A percentile compares a stretch with the other conserved stretches of the same genome.
phyloP scores from a whole-genome alignment of 2,797 vertebrate species.

The Squalus acanthias region DNA sequence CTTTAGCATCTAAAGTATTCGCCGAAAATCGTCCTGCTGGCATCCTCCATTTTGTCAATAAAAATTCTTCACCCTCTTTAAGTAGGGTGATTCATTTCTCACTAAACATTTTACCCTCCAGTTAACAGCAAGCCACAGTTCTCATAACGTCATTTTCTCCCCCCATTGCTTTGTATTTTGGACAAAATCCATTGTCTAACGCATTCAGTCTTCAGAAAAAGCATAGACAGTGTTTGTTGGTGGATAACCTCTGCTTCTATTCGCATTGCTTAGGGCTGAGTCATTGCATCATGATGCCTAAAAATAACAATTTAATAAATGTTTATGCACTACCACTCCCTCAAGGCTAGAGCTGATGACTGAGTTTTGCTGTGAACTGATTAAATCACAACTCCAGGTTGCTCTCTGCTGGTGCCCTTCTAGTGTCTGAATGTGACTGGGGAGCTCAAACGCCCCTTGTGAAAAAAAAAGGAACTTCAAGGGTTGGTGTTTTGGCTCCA shows the following conservation, averaged over 20 bases:
- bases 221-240: constrained; percentile 44
- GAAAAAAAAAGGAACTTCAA: background rate
- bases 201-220: constrained; percentile 47
- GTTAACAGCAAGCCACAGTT: background rate
- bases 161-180: background rate
- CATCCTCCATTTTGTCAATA: background rate
- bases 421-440: background rate
- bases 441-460: background rate
- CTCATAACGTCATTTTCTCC: background rate
- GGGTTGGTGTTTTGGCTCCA: constrained; percentile 28
- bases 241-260: constrained; percentile 51
- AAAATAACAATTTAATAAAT: constrained; percentile 61
- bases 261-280: constrained; percentile 52
- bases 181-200: constrained; percentile 47
- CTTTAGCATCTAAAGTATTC: too few species aligned
- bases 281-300: constrained; percentile 52
- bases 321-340: constrained; percentile 59
- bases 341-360: constrained; percentile 54
- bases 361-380: constrained; percentile 57
- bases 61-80: background rate
- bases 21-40: too few species aligned
- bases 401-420: constrained; percentile 42
- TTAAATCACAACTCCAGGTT: constrained; percentile 54
- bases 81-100: background rate
- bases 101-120: too few species aligned